A percentile compares a stretch with the other conserved stretches of the same genome.
phyloP scores from a whole-genome alignment of 2,888 invertebrate species.

The Meiosimyza platycephala region DNA sequence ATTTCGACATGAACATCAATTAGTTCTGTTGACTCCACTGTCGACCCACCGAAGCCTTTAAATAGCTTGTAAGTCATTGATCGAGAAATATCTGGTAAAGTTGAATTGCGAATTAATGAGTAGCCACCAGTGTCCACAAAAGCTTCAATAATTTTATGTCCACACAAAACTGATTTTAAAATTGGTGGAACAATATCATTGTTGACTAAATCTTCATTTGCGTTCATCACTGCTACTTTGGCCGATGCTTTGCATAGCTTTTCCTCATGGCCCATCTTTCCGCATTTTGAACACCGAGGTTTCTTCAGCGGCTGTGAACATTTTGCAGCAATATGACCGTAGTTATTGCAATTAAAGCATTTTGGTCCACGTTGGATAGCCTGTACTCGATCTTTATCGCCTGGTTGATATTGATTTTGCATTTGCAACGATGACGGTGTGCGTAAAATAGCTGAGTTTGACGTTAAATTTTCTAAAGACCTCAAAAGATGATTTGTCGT shows the following conservation, averaged over 20 bases:
- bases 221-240: constrained; percentile 1
- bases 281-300: constrained; percentile 31
- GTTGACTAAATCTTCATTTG: no score
- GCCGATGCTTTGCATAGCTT: constrained; percentile 5
- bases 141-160: constrained; percentile 23
- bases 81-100: constrained; percentile 11
- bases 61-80: constrained; percentile 19
- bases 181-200: constrained; percentile 31
- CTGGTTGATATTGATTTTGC: neutral
- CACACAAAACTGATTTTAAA: constrained; percentile 24
- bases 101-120: constrained; percentile 36
- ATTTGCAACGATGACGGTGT: neutral
- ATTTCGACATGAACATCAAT: constrained; percentile 29
- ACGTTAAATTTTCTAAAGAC: neutral
- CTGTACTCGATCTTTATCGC: neutral
- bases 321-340: constrained; percentile 39
- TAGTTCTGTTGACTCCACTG: constrained; percentile 30
- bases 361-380: constrained; percentile 23
- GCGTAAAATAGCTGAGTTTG: neutral
- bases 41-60: constrained; percentile 41
- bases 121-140: constrained; percentile 42
- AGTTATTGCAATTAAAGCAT: constrained; percentile 42
- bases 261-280: constrained; percentile 38
- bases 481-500: neutral
- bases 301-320: constrained; percentile 39